Evolutionary conservation across 2,888 invertebrate genomes (phyloP), one percentile per base, ranked within the genome.

Genomic region (Unio pictorum): DNA sequence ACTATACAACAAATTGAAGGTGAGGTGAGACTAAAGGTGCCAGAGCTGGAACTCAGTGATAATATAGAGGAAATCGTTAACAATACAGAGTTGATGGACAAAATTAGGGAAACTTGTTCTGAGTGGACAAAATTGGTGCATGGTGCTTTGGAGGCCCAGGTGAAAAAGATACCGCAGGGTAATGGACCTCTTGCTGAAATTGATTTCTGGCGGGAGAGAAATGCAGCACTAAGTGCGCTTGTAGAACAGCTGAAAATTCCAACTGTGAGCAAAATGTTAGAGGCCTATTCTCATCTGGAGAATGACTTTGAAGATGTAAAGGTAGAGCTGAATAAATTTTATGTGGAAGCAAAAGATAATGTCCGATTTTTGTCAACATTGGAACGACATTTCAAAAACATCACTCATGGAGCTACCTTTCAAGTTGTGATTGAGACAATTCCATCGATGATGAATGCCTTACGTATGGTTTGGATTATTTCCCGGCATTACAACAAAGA

Each of bases 401-500:
- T 95, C 72, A 93, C 93, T 74, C 93, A 93, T 71, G 92, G 93
- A 55, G 92, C 93, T 0, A 93, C 94, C 45, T 94, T 96, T 72
- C 91, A 93, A 75, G 93, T 93, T 87, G 94, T 96, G 28, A 92
- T 93, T 18, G 93, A 95, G 59, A 92, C 93, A 7, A 92, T 97
- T 45, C 94, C 95, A 0, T 93, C 94, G 69, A 90, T 97, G 74
- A 94, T 96, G 91, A 95, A 95, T 76, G 95, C 95, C 2, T 90
- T 97, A 58, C 94, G 95, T 81, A 94, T 97, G 92, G 94, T 97
- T 85, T 97, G 97, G 97, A 94, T 96, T 65, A 92, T 97, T 67
- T 97, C 97, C 0, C 91, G 93, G 66, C 95, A 96, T 83, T 97
- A 95, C 88, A 94, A 95, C 73, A 93, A 92, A 0, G 97, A 97